These are phyloP conservation scores for Vulpes lagopus DNA, from an alignment of 2,113 vertebrate species.

Conservation along the genomic window DNA sequence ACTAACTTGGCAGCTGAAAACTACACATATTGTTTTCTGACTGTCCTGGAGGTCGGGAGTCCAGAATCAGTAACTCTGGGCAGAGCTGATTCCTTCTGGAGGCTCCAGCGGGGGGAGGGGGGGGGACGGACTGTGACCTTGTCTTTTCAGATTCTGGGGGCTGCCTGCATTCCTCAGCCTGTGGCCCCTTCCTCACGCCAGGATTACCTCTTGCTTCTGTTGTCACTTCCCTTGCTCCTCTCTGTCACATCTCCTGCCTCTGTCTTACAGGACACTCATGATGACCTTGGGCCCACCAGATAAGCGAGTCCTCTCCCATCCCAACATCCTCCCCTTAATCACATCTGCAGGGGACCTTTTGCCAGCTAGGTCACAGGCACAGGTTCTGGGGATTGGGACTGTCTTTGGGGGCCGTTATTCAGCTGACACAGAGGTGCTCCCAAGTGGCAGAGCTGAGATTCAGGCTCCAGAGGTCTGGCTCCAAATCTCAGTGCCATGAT, in stretches of 20 bases:
- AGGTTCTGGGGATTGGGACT: not conserved
- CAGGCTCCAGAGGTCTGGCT: not conserved
- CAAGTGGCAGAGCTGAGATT: not conserved
- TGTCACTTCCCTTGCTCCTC: not conserved
- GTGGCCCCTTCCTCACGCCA: not conserved
- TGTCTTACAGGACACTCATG: not conserved
- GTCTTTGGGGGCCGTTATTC: not conserved
- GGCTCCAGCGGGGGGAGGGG: not conserved
- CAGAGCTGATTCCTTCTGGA: no score
- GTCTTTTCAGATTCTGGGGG: not conserved
- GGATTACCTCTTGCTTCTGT: not conserved
- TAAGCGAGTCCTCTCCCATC: not conserved
- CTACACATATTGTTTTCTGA: not conserved
- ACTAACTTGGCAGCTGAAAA: not conserved
- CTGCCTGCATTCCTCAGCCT: not conserved
- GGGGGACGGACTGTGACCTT: fast-evolving
- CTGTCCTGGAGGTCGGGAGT: not conserved
- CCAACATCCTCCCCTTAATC: not conserved
- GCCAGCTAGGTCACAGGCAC: not conserved
- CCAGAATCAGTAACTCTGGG: not conserved
- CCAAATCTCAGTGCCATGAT: no score
- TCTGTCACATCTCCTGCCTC: not conserved
- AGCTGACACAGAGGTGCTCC: not conserved
- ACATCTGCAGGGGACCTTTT: not conserved
- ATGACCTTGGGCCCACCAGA: not conserved